phyloP scores from a whole-genome alignment of 2,113 vertebrate species.

The Chaetorhynchus papuensis region DNA sequence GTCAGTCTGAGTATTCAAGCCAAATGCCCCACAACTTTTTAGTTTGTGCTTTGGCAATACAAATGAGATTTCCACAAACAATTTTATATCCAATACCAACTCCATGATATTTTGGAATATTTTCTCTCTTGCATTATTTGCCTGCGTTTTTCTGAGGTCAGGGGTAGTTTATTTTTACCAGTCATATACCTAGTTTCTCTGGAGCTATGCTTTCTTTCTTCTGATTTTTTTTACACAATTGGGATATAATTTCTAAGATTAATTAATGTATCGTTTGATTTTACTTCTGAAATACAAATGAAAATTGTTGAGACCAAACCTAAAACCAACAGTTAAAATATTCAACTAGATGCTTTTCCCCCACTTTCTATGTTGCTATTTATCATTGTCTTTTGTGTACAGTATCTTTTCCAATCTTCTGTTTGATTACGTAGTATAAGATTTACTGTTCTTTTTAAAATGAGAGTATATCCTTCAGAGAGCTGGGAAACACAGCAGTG shows the following conservation, averaged over 20 bases:
- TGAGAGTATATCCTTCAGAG: not conserved
- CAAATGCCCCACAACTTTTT: not conserved
- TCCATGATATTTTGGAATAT: not conserved
- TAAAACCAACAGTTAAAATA: not conserved
- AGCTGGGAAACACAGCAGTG: not conserved
- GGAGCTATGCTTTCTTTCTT: not conserved
- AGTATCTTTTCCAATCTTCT: not conserved
- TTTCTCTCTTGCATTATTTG: not conserved
- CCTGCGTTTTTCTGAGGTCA: not conserved
- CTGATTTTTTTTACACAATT: not conserved
- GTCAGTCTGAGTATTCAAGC: not conserved
- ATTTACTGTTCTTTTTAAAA: not conserved
- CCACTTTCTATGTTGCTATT: not conserved
- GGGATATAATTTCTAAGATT: not conserved
- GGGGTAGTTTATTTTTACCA: not conserved
- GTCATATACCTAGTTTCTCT: not conserved
- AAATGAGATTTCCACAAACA: not conserved
- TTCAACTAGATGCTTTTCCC: not conserved
- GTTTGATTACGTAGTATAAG: not conserved
- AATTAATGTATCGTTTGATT: not conserved
- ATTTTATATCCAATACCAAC: not conserved
- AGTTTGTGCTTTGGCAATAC: not conserved
- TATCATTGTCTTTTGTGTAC: not conserved
- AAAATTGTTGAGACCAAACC: not conserved
- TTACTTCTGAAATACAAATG: not conserved